These are phyloP conservation scores for Lordiphosa fenestrarum DNA, from an alignment of 2,888 invertebrate species.

Conservation along the genomic window DNA sequence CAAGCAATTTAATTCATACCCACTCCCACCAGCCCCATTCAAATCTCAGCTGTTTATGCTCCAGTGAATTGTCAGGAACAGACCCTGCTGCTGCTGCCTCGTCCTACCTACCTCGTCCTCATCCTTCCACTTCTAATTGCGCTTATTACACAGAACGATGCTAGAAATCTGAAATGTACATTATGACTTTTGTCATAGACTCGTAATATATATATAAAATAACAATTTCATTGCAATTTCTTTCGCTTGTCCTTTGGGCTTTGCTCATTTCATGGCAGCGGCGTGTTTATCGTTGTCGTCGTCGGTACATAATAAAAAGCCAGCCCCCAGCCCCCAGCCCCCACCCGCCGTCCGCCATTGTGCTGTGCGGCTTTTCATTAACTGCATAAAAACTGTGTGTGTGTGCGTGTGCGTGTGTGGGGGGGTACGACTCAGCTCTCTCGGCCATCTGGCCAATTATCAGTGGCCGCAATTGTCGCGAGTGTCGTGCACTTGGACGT, in stretches of 20 bases:
- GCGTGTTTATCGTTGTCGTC: too few relatives aligned
- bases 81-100: too few relatives aligned
- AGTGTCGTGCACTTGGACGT: too few relatives aligned
- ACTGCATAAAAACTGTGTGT: slow-evolving; percentile 2
- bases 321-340: background rate
- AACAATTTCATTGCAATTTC: slow-evolving; percentile 44
- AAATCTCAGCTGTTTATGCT: too few relatives aligned
- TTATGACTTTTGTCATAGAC: slow-evolving; percentile 10
- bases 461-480: slow-evolving; percentile 4
- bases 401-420: too few relatives aligned
- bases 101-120: background rate
- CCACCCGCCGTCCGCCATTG: background rate
- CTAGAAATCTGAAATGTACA: slow-evolving; percentile 34
- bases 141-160: slow-evolving; percentile 9
- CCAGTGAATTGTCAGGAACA: too few relatives aligned
- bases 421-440: background rate
- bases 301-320: too few relatives aligned
- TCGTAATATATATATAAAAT: slow-evolving; percentile 36
- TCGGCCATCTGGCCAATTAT: slow-evolving; percentile 12
- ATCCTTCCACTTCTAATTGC: slow-evolving; percentile 7
- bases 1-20: too few relatives aligned
- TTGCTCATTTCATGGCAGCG: background rate
- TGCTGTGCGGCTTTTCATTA: slow-evolving; percentile 2
- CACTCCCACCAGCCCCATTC: too few relatives aligned
- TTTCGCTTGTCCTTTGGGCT: background rate